Percentiles rank a stretch among this genome's conserved stretches.
These are phyloP conservation scores for Mesochorus sp. DNA, from an alignment of 2,888 invertebrate genomes.

Conservation along the genomic window DNA sequence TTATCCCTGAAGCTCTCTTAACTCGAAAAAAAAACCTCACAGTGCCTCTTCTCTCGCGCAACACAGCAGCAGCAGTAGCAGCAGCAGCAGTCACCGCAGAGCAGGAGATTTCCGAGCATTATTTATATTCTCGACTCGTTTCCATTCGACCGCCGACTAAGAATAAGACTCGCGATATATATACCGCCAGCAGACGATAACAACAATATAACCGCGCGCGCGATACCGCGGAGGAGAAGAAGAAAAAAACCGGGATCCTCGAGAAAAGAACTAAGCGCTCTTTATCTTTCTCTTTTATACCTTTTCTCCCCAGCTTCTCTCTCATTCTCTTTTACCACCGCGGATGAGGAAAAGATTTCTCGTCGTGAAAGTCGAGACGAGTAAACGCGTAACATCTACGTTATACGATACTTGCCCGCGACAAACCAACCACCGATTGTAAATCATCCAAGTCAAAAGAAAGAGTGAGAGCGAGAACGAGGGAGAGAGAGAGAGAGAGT, in stretches of 20 bases:
- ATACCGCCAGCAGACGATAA: slow-evolving; percentile 6
- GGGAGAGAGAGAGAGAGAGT: no score
- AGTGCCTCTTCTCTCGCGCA: slow-evolving; percentile 20
- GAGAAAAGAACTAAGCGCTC: neutral
- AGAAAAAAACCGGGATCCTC: neutral
- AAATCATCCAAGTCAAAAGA: slow-evolving; percentile 49
- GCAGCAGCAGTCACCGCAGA: slow-evolving; percentile 18
- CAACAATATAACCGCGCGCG: slow-evolving; percentile 6
- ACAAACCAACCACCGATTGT: slow-evolving; percentile 40
- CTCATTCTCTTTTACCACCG: neutral
- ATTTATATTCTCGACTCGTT: slow-evolving; percentile 59
- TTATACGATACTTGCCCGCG: neutral
- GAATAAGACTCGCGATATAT: slow-evolving; percentile 48
- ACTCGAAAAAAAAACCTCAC: slow-evolving; percentile 18
- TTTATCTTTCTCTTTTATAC: neutral
- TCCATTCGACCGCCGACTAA: slow-evolving; percentile 39
- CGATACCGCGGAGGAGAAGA: neutral
- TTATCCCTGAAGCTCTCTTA: slow-evolving; percentile 52
- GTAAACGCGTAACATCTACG: slow-evolving; percentile 23
- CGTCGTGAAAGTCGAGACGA: slow-evolving; percentile 9
- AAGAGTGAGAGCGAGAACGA: no score
- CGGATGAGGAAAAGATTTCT: slow-evolving; percentile 37
- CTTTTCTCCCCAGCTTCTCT: neutral
- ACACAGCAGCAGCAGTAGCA: no score
- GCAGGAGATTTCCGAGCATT: slow-evolving; percentile 48